Conservation (phyloP, 1,140 invertebrate genomes). For the Ganaspis sp. region DNA sequence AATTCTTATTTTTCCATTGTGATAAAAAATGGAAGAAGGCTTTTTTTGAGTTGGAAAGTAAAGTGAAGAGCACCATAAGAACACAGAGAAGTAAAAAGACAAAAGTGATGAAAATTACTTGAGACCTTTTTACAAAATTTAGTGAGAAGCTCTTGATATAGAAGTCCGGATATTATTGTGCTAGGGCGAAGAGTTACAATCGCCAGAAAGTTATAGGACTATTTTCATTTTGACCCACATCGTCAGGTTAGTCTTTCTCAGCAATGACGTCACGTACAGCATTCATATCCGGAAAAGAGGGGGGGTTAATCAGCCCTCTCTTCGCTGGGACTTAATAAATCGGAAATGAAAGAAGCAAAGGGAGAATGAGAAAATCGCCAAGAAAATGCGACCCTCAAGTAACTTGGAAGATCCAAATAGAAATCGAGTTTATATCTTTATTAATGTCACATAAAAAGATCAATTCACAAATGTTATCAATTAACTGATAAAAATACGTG, state of each 20-base stretch:
- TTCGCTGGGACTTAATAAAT: conserved; percentile 17
- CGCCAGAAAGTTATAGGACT: background rate
- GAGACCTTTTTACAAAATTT: background rate
- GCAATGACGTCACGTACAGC: background rate
- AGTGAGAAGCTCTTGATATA: background rate
- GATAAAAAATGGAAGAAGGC: background rate
- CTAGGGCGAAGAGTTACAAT: background rate
- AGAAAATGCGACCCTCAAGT: conserved; percentile 22
- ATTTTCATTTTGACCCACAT: conserved; percentile 6
- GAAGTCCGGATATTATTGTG: background rate
- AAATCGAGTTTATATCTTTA: conserved; percentile 11
- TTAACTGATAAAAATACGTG: background rate
- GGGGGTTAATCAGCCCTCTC: conserved; percentile 18
- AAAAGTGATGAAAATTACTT: background rate
- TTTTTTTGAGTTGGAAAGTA: background rate
- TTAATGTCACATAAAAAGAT: background rate
- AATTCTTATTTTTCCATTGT: too few relatives aligned
- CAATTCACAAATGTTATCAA: background rate
- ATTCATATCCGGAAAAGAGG: conserved; percentile 17
- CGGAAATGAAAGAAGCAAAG: conserved; percentile 15
- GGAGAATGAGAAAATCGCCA: conserved; percentile 25
- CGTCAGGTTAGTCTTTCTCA: background rate
- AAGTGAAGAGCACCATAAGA: background rate
- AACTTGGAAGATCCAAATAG: background rate
- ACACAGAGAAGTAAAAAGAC: background rate